Percentiles rank a stretch among this genome's conserved stretches.
Evolutionary conservation across 2,888 invertebrate species (phyloP).

Genomic region (Pollenia labialis): DNA sequence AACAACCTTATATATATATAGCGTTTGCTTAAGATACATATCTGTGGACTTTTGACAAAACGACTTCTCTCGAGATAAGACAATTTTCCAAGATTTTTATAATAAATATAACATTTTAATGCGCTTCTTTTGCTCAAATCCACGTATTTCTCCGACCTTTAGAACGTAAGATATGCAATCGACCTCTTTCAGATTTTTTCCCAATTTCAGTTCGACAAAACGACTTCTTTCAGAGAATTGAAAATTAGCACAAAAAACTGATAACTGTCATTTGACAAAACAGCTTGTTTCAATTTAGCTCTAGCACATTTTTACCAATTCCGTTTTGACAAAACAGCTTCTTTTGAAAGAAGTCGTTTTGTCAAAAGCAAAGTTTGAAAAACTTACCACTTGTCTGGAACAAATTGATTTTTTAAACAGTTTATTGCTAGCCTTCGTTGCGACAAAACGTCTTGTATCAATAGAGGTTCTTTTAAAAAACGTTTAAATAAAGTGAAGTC

Average conservation of each 20-base stretch:
- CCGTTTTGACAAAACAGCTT: neutral
- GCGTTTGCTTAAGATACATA: too few species aligned
- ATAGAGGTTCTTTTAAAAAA: slow-evolving; percentile 15
- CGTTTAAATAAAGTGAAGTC: too few species aligned
- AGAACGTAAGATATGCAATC: slow-evolving; percentile 3
- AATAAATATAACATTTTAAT: too few species aligned
- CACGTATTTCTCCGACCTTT: neutral
- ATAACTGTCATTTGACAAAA: too few species aligned
- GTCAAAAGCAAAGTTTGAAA: slow-evolving; percentile 18
- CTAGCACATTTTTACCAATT: neutral
- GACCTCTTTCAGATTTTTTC: neutral
- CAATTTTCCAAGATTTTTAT: neutral
- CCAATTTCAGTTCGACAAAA: neutral
- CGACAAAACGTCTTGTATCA: slow-evolving; percentile 42
- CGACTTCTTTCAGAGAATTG: neutral
- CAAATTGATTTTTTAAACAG: slow-evolving; percentile 28
- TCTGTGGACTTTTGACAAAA: neutral
- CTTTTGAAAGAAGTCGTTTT: slow-evolving; percentile 32
- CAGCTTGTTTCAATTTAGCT: neutral
- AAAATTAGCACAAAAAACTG: neutral
- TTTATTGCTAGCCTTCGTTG: slow-evolving; percentile 16
- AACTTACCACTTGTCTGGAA: slow-evolving; percentile 21
- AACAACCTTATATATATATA: too few species aligned
- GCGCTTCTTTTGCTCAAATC: neutral
- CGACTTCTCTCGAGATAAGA: neutral